phyloP scores from a whole-genome alignment of 2,797 vertebrate genomes.

The Macropus fuliginosus region DNA sequence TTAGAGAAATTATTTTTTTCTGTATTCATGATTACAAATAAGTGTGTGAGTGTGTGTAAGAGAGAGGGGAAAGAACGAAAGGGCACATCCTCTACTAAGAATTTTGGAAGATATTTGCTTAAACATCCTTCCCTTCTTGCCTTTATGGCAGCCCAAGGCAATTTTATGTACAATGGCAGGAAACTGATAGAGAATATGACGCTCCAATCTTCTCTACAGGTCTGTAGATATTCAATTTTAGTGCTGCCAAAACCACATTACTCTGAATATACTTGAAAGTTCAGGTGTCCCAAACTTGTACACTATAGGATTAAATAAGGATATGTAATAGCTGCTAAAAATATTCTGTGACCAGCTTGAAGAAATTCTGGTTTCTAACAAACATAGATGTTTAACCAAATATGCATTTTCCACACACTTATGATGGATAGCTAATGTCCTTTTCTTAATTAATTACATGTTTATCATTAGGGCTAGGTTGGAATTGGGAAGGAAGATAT shows the following conservation, averaged over 20 bases:
- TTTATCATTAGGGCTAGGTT: neutral
- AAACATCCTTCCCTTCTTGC: neutral
- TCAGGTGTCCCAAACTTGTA: neutral
- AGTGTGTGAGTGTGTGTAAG: neutral
- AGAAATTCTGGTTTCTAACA: neutral
- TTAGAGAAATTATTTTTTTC: neutral
- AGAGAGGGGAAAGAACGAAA: neutral
- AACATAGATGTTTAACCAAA: neutral
- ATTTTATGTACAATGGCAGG: neutral
- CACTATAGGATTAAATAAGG: neutral
- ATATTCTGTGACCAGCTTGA: neutral
- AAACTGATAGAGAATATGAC: neutral
- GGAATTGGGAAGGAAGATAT: neutral
- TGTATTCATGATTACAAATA: neutral
- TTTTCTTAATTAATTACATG: neutral
- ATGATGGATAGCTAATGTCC: neutral
- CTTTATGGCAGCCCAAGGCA: neutral
- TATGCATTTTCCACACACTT: neutral
- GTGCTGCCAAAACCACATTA: neutral
- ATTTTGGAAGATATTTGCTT: neutral
- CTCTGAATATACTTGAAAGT: neutral
- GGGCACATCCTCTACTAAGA: neutral
- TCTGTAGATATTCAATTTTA: neutral
- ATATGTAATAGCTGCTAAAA: neutral
- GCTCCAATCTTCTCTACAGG: neutral